Conservation (phyloP, 2,888 invertebrate genomes). For the Lacanobia wlatinum region DNA sequence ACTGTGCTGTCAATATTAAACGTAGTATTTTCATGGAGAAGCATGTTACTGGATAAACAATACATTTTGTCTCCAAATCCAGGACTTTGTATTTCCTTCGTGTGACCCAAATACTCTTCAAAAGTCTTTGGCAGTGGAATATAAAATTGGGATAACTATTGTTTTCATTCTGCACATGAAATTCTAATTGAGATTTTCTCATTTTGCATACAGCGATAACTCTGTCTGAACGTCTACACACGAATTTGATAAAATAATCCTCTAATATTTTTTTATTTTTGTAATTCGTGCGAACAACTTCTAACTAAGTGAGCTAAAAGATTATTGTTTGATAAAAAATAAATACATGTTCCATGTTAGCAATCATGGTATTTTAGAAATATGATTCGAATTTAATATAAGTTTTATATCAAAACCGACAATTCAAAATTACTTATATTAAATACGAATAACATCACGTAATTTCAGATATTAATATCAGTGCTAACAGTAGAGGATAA, state of each 20-base stretch:
- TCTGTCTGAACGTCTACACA: not conserved
- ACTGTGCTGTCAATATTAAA: not conserved
- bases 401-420: not conserved
- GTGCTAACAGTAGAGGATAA: conserved; percentile 14
- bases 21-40: not conserved
- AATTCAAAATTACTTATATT: not conserved
- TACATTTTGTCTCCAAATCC: no score
- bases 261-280: not conserved
- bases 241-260: not conserved
- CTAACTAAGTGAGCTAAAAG: not conserved
- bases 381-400: not conserved
- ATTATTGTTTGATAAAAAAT: not conserved
- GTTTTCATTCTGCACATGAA: not conserved
- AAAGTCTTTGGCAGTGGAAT: not conserved
- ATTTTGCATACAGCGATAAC: not conserved
- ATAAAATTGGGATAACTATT: not conserved
- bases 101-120: not conserved
- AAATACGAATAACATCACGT: conserved; percentile 7
- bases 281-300: no score
- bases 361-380: not conserved
- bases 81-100: not conserved
- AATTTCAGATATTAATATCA: conserved; percentile 10
- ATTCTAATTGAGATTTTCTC: not conserved
- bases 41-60: not conserved
- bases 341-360: not conserved